Evolutionary conservation across 2,113 vertebrate genomes (phyloP).

Genomic region (Vireo altiloquus): DNA sequence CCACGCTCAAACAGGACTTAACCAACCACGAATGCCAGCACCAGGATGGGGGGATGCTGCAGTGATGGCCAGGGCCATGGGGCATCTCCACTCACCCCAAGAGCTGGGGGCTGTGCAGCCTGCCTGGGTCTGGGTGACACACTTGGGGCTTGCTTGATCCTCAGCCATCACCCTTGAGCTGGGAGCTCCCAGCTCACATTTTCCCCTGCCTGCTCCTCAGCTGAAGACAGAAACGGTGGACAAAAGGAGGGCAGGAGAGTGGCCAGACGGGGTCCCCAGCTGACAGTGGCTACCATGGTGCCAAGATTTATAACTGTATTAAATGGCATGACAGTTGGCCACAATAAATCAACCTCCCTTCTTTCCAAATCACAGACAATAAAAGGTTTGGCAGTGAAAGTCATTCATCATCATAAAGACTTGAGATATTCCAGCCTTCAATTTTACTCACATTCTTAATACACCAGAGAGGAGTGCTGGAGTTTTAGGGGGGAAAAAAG

Average conservation of each 20-base stretch:
- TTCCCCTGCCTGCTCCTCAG: neutral
- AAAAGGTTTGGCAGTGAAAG: conserved; percentile 86
- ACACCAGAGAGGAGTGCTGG: conserved; percentile 69
- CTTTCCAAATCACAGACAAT: conserved; percentile 88
- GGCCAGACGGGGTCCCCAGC: neutral
- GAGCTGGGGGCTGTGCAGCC: neutral
- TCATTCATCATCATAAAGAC: conserved; percentile 98
- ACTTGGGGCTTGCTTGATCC: neutral
- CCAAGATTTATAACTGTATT: conserved; percentile 94
- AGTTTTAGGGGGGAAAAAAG: conserved; percentile 10
- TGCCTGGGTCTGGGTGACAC: neutral
- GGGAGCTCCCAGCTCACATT: neutral
- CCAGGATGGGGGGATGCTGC: too few relatives aligned
- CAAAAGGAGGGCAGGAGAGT: neutral
- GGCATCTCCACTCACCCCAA: neutral
- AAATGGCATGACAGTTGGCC: conserved; percentile 88
- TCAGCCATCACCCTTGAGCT: neutral
- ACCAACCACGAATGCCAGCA: rapidly evolving
- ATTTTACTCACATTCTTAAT: conserved; percentile 89
- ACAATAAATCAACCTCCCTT: conserved; percentile 88
- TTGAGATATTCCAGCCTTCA: conserved; percentile 86
- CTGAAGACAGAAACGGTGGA: neutral
- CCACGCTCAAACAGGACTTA: rapidly evolving
- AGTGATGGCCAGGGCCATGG: neutral
- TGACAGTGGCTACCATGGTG: conserved; percentile 63